phyloP scores from a whole-genome alignment of 1,140 invertebrate genomes.

The Gerris buenoi region DNA sequence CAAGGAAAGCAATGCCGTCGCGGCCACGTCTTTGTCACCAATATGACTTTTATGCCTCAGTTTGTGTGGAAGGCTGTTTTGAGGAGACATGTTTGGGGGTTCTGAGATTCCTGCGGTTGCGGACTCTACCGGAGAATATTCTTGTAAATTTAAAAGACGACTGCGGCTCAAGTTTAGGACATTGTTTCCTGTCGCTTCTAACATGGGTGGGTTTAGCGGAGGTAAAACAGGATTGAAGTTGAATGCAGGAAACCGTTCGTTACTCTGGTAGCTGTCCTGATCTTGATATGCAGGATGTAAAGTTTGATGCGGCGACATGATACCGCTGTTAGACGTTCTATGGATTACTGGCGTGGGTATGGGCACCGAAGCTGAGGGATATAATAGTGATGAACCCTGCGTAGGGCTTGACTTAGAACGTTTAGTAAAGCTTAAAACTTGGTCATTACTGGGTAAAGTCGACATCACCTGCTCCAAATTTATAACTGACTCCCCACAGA shows the following conservation, averaged over 20 bases:
- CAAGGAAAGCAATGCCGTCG: slow-evolving; percentile 39
- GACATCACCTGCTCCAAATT: slow-evolving; percentile 76
- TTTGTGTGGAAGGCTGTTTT: slow-evolving; percentile 68
- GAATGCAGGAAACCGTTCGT: slow-evolving; percentile 21
- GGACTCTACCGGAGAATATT: slow-evolving; percentile 18
- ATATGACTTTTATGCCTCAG: slow-evolving; percentile 81
- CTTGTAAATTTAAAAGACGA: slow-evolving; percentile 26
- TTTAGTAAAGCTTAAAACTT: slow-evolving; percentile 65
- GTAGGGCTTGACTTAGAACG: slow-evolving; percentile 46
- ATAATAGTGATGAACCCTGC: slow-evolving; percentile 22
- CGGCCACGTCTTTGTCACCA: slow-evolving; percentile 71
- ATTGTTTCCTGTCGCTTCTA: slow-evolving; percentile 22
- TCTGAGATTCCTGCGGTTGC: slow-evolving; percentile 57
- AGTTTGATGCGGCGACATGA: slow-evolving; percentile 33
- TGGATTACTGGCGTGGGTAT: slow-evolving; percentile 50
- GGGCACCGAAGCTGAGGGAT: slow-evolving; percentile 37
- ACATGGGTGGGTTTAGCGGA: slow-evolving; percentile 22
- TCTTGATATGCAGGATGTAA: slow-evolving; percentile 19
- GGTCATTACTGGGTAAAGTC: slow-evolving; percentile 62
- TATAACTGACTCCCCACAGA: slow-evolving; percentile 68
- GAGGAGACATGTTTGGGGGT: slow-evolving; percentile 33
- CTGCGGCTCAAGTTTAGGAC: slow-evolving; percentile 27
- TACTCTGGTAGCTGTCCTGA: slow-evolving; percentile 21
- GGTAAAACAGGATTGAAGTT: slow-evolving; percentile 23
- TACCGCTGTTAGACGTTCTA: slow-evolving; percentile 35